Evolutionary conservation across 2,113 vertebrate species (phyloP), one percentile per base, ranked within the genome.

Genomic region (Gobiocypris rarus): DNA sequence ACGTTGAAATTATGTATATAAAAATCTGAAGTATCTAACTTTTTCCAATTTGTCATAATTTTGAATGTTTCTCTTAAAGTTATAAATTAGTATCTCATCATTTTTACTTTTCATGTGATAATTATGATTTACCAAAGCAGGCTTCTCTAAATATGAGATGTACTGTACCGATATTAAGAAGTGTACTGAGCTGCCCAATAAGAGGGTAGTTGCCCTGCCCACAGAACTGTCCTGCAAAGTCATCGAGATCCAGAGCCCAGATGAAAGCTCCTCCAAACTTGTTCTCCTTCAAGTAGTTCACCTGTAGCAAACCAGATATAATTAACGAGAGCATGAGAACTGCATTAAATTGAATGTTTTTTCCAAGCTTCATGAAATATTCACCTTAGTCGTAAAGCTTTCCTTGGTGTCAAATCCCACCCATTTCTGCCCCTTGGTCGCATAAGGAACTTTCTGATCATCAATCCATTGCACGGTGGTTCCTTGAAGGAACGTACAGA

Each of bases 231-330:
- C 94, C 95, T 9, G 52, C 26, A 84, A 96, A 96, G 81, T 96
- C 95, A 90, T 96, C 95, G 50, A 96, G 85, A 83, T 95, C 94
- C 79, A 96, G 89, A 78, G 93, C 74, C 94, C 94, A 96, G 70
- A 96, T 74, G 70, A 95, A 94, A 10, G 94, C 95, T n/a, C 95
- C 95, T 77, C 93, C 94, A 88, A 93, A 95, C 1, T 86, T 87
- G 43, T 94, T 92, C 1, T 91, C 83, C 84, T 94, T 95, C 67
- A 96, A 54, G 86, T 93, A 96, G 2, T 85, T 86, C 34, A 91
- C 92, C 95, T 96, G 58, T 56, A 54, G 71, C 65, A 80, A 22
- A 22, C 3, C n/a, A 52, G 5, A 28, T 26, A 1, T n/a, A 38
- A 38, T 43, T 43, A 71, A 10, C 52, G 65, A 69, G n/a, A 19